phyloP scores from a whole-genome alignment of 2,797 vertebrate species.

The Phoeniculus purpureus region DNA sequence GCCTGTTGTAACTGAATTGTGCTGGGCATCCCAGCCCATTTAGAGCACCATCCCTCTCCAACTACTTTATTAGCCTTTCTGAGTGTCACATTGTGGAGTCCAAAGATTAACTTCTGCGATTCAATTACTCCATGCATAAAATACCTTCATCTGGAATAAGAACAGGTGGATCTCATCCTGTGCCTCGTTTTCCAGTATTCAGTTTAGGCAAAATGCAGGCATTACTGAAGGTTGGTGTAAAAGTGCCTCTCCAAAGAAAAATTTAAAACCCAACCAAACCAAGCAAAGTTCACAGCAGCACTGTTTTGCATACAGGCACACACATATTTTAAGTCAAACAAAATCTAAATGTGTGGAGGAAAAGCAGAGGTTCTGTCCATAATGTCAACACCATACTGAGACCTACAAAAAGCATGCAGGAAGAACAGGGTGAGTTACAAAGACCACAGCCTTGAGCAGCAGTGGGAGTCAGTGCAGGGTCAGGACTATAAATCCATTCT shows the following conservation, averaged over 20 bases:
- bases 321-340: neutral
- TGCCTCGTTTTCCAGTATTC: neutral
- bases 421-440: neutral
- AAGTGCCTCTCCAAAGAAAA: neutral
- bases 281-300: neutral
- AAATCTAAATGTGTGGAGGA: neutral
- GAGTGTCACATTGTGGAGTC: neutral
- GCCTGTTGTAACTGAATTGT: neutral
- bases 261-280: neutral
- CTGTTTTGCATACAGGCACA: neutral
- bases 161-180: neutral
- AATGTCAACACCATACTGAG: neutral
- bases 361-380: neutral
- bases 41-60: neutral
- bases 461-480: neutral
- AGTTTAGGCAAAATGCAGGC: neutral
- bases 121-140: neutral
- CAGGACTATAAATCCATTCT: neutral
- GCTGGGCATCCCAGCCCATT: neutral
- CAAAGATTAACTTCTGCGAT: neutral
- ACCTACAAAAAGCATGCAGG: neutral
- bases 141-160: neutral
- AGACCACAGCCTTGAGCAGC: neutral
- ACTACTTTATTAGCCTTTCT: neutral
- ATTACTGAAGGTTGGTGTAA: neutral